Evolutionary conservation across 2,113 vertebrate species (phyloP).

Genomic region (Sialia sialis): DNA sequence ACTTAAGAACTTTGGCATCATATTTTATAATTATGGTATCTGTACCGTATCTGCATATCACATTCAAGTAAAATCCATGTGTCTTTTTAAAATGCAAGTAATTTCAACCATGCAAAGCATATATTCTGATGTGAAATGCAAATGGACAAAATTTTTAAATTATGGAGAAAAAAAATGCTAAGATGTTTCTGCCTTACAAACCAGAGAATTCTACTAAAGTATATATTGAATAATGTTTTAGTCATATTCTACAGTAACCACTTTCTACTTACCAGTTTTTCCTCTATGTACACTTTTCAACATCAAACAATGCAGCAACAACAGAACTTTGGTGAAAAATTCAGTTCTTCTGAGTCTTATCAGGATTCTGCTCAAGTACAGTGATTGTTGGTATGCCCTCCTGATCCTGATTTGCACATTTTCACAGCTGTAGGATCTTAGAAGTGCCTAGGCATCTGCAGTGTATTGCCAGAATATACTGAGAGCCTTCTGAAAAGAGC

Average conservation of each 20-base stretch:
- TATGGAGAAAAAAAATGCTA: fast-evolving
- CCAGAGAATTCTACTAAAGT: background rate
- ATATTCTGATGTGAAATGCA: background rate
- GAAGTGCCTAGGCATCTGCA: background rate
- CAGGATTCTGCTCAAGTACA: background rate
- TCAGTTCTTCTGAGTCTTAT: background rate
- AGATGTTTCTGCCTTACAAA: background rate
- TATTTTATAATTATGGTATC: background rate
- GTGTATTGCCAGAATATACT: background rate
- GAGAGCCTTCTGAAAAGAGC: background rate
- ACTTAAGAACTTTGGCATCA: background rate
- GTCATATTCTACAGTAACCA: background rate
- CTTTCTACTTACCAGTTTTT: background rate
- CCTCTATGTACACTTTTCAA: background rate
- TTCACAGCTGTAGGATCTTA: background rate
- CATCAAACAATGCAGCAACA: background rate
- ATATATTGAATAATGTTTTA: background rate
- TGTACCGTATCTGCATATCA: background rate
- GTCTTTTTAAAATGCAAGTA: background rate
- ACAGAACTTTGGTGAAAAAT: background rate
- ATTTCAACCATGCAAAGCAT: background rate
- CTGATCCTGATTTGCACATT: background rate
- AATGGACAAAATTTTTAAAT: background rate
- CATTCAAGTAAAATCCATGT: background rate
- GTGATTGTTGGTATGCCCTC: background rate